A percentile compares a stretch with the other conserved stretches of the same genome.
Evolutionary conservation across 2,113 vertebrate species (phyloP).

Genomic region (Ifrita kowaldi): DNA sequence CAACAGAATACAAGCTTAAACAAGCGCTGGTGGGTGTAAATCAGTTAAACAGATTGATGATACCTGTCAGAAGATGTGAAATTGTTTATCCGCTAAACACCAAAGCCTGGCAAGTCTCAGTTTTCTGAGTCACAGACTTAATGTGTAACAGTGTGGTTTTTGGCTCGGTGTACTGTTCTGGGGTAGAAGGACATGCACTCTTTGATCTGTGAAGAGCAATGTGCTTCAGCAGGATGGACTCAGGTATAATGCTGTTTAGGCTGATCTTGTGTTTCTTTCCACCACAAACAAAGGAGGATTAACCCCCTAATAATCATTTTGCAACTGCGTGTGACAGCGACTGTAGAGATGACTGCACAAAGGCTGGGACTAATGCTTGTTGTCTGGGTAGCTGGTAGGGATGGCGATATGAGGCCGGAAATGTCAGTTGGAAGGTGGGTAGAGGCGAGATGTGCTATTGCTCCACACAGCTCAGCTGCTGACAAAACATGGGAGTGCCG

Average conservation of each 20-base stretch:
- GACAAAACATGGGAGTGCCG: background rate
- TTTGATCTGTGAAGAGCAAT: background rate
- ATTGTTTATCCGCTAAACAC: conserved; percentile 30
- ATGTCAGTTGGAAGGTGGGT: accelerated
- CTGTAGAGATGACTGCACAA: background rate
- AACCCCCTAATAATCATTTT: background rate
- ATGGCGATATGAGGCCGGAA: background rate
- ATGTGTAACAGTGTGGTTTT: background rate
- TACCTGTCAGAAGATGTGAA: conserved; percentile 29
- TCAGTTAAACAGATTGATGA: conserved; percentile 34
- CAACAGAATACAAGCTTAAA: conserved; percentile 13
- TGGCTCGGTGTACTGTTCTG: background rate
- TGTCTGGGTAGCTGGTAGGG: background rate
- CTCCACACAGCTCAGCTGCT: background rate
- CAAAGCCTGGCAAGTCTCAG: background rate
- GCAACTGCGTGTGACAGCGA: background rate
- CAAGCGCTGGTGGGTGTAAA: background rate
- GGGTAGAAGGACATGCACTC: background rate
- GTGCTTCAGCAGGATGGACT: background rate
- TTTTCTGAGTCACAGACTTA: conserved; percentile 18
- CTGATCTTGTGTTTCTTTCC: background rate
- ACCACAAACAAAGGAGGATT: background rate
- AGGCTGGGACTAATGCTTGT: background rate
- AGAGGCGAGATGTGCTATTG: background rate
- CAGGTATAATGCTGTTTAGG: background rate